phyloP scores from a whole-genome alignment of 2,113 vertebrate genomes.

The Dasypus novemcinctus region DNA sequence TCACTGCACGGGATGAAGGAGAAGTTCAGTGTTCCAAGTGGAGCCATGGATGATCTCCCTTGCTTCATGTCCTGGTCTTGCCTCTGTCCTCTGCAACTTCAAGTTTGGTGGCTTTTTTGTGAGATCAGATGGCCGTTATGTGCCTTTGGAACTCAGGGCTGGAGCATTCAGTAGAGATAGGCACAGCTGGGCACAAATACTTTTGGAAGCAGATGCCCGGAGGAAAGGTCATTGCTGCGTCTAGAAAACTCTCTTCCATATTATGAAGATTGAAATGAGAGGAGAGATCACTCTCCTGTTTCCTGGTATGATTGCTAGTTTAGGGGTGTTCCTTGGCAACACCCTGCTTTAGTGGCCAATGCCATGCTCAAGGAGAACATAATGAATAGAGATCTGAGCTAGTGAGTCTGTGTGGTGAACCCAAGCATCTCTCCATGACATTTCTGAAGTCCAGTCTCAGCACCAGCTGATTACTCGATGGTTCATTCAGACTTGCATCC shows the following conservation, averaged over 20 bases:
- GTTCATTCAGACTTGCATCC: not conserved
- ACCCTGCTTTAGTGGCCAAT: too few relatives aligned
- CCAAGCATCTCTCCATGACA: not conserved
- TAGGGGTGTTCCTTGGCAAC: not conserved
- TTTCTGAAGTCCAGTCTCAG: not conserved
- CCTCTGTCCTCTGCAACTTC: not conserved
- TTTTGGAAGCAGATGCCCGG: not conserved
- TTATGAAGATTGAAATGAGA: not conserved
- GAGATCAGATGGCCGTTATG: not conserved
- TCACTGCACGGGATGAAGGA: not conserved
- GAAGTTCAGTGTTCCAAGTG: not conserved
- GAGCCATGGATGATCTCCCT: not conserved
- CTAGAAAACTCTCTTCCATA: not conserved
- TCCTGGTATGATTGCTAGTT: not conserved
- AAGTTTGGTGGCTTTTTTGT: not conserved
- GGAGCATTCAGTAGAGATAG: too few relatives aligned
- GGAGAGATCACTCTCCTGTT: not conserved
- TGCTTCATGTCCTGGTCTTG: not conserved
- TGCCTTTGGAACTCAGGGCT: too few relatives aligned
- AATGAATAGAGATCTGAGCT: too few relatives aligned
- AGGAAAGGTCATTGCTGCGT: not conserved
- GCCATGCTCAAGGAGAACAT: too few relatives aligned
- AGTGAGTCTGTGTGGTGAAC: too few relatives aligned
- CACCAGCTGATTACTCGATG: too few relatives aligned
- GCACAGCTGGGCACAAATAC: rapidly evolving